phyloP scores from a whole-genome alignment of 2,888 invertebrate genomes.

The Cantharis flavilabris region DNA sequence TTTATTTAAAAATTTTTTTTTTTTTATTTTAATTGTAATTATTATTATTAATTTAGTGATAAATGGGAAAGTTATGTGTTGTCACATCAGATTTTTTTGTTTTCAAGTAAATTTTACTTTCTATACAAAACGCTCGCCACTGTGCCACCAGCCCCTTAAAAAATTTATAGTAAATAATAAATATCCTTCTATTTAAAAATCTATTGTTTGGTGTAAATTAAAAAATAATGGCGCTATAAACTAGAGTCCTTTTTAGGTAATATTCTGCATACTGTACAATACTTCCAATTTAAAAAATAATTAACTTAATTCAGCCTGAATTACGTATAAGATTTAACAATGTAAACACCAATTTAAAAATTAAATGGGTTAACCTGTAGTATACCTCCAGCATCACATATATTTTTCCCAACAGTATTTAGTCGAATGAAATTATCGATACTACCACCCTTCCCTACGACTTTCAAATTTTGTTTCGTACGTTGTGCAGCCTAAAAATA shows the following conservation, averaged over 20 bases:
- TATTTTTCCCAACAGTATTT: conserved; percentile 67
- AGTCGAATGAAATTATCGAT: conserved; percentile 68
- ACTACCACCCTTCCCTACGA: conserved; percentile 61
- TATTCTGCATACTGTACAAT: neutral
- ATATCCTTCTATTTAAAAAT: no score
- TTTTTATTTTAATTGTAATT: no score
- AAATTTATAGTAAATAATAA: no score
- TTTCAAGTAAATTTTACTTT: no score
- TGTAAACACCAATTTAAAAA: conserved; percentile 51
- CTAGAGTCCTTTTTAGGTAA: neutral
- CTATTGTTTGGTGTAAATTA: no score
- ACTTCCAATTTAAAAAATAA: neutral
- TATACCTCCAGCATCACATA: conserved; percentile 69
- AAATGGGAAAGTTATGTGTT: no score
- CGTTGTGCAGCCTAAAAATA: conserved; percentile 69
- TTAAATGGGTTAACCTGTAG: conserved; percentile 69
- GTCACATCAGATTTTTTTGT: no score
- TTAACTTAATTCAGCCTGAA: neutral
- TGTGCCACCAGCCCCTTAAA: no score
- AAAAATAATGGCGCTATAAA: neutral
- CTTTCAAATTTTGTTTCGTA: conserved; percentile 65
- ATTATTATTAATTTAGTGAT: no score
- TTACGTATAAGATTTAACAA: neutral
- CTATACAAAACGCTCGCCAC: no score
- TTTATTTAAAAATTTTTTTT: no score